Evolutionary conservation across 1,140 invertebrate species (phyloP).

Genomic region (Hirudo medicinalis): DNA sequence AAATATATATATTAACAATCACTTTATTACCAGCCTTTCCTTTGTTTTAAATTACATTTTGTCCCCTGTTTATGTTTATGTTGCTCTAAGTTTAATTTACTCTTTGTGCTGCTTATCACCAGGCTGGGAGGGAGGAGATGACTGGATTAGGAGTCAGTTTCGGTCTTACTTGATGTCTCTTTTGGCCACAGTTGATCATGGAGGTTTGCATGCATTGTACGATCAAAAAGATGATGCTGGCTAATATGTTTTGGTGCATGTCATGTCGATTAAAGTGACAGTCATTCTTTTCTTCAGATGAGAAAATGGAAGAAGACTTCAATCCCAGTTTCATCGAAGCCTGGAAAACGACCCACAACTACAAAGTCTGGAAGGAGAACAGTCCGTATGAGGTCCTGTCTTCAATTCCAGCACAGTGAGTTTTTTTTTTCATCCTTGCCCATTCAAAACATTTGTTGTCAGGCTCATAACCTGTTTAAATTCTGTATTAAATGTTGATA

Average conservation of each 20-base stretch:
- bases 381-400: slow-evolving; percentile 43
- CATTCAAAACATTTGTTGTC: not conserved
- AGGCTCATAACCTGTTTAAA: no score
- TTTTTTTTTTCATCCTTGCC: not conserved
- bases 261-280: no score
- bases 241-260: not conserved
- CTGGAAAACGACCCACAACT: slow-evolving; percentile 77
- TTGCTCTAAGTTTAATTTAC: slow-evolving; percentile 6
- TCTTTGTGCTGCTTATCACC: slow-evolving; percentile 22
- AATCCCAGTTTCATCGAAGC: slow-evolving; percentile 68
- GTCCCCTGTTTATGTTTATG: not conserved
- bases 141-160: slow-evolving; percentile 91
- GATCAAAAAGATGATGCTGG: no score
- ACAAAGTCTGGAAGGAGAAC: slow-evolving; percentile 58
- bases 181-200: slow-evolving; percentile 41
- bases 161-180: slow-evolving; percentile 76
- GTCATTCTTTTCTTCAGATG: slow-evolving; percentile 27
- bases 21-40: not conserved
- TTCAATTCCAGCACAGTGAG: slow-evolving; percentile 14
- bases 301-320: slow-evolving; percentile 60
- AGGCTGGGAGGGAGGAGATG: slow-evolving; percentile 77
- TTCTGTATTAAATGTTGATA: no score
- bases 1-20: not conserved
- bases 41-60: not conserved
- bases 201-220: slow-evolving; percentile 25